Evolutionary conservation across 2,888 invertebrate genomes (phyloP).

Genomic region (Hyposoter didymator): DNA sequence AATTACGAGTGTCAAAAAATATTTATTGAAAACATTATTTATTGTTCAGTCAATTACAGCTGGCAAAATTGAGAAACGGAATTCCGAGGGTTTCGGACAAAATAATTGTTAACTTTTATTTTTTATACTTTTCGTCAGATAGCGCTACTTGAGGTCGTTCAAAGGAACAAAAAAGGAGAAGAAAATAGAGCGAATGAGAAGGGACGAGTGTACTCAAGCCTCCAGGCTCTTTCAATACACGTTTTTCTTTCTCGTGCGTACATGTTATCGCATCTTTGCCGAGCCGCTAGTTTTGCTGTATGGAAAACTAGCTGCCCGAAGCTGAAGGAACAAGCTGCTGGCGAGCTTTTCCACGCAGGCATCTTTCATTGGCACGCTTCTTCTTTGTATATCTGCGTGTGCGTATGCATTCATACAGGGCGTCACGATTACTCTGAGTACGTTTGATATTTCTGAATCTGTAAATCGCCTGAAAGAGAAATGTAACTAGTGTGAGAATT

Average conservation of each 20-base stretch:
- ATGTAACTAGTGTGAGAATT: not conserved
- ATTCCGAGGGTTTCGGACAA: not conserved
- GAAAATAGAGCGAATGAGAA: not conserved
- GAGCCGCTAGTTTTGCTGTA: conserved; percentile 31
- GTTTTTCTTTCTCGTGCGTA: conserved; percentile 17
- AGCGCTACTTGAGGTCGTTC: not conserved
- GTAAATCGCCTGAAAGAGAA: not conserved
- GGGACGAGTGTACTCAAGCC: conserved; percentile 13
- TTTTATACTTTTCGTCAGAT: not conserved
- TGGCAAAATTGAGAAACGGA: not conserved
- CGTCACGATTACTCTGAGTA: not conserved
- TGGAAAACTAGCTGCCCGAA: conserved; percentile 43
- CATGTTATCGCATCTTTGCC: conserved; percentile 41
- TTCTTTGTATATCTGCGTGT: not conserved
- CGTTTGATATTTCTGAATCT: not conserved
- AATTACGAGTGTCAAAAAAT: not conserved
- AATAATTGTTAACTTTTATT: not conserved
- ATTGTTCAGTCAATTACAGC: not conserved
- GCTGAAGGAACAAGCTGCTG: conserved; percentile 43
- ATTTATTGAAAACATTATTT: not conserved
- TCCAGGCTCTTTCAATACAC: conserved; percentile 38
- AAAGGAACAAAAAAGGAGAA: not conserved
- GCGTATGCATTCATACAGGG: not conserved
- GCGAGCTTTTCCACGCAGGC: conserved; percentile 22
- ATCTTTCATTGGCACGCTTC: conserved; percentile 23